Conservation (phyloP, 2,797 vertebrate genomes). For the Micromesistius poutassou region DNA sequence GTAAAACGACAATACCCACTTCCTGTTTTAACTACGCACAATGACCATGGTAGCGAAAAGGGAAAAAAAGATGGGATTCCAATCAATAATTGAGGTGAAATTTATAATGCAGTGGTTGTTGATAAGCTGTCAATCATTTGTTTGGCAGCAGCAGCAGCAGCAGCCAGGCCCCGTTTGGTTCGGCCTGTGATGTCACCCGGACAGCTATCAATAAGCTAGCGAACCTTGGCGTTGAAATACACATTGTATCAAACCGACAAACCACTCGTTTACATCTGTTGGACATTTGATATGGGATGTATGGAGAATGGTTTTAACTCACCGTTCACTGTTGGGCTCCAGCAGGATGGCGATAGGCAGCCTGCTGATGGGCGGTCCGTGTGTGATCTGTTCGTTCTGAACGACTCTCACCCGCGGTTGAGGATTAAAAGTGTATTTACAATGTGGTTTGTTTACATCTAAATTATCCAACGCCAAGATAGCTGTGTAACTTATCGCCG, state of each 20-base stretch:
- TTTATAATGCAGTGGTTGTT: slow-evolving; percentile 11
- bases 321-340: slow-evolving; percentile 54
- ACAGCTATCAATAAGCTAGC: slow-evolving; percentile 29
- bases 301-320: slow-evolving; percentile 45
- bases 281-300: neutral
- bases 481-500: no score
- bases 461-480: no score
- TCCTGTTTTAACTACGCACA: neutral
- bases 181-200: slow-evolving; percentile 41
- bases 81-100: neutral
- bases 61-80: neutral
- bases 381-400: slow-evolving; percentile 14
- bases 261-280: neutral
- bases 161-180: slow-evolving; percentile 47
- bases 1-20: no score
- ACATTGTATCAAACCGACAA: neutral
- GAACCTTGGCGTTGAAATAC: neutral
- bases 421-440: no score
- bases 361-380: slow-evolving; percentile 18
- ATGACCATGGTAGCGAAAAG: no score
- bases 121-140: slow-evolving; percentile 51
- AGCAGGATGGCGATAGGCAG: slow-evolving; percentile 35
- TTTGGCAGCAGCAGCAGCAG: slow-evolving; percentile 23
- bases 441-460: no score
- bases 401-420: neutral